A percentile compares a stretch with the other conserved stretches of the same genome.
These are phyloP conservation scores for Columba guinea DNA, from an alignment of 2,797 vertebrate genomes.

Conservation along the genomic window DNA sequence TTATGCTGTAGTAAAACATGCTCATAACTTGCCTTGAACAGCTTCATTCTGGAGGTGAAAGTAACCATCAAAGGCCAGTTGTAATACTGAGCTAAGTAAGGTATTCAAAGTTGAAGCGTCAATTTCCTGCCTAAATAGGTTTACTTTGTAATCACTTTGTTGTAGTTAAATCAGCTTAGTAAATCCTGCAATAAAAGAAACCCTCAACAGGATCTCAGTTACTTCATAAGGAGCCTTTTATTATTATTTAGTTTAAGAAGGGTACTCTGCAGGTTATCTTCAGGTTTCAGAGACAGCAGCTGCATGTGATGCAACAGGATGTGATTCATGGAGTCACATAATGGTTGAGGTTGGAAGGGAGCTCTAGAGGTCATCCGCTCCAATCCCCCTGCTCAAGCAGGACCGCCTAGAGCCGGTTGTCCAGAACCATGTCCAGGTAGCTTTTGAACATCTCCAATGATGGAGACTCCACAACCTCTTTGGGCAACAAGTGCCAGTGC, in stretches of 20 bases:
- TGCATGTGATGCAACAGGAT: neutral
- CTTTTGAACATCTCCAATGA: neutral
- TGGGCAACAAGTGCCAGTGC: too few species aligned
- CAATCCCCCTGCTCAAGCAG: neutral
- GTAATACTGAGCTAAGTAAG: neutral
- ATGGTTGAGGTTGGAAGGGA: neutral
- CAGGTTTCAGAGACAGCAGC: neutral
- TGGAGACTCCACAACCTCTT: neutral
- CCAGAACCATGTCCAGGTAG: neutral
- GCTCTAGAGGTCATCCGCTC: neutral
- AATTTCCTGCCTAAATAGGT: conserved; percentile 3
- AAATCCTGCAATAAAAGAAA: conserved; percentile 22
- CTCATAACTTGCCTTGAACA: neutral
- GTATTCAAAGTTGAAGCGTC: neutral
- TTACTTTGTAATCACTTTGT: conserved; percentile 13
- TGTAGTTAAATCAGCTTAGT: conserved; percentile 15
- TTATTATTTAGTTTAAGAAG: neutral
- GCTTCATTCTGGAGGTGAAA: neutral
- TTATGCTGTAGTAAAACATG: neutral
- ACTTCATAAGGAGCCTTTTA: neutral
- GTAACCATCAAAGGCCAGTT: neutral
- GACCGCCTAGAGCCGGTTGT: neutral
- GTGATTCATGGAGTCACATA: neutral
- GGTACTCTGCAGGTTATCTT: neutral
- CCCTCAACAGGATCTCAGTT: neutral